Evolutionary conservation across 2,888 invertebrate genomes (phyloP).

Genomic region (Pyrgus malvae): DNA sequence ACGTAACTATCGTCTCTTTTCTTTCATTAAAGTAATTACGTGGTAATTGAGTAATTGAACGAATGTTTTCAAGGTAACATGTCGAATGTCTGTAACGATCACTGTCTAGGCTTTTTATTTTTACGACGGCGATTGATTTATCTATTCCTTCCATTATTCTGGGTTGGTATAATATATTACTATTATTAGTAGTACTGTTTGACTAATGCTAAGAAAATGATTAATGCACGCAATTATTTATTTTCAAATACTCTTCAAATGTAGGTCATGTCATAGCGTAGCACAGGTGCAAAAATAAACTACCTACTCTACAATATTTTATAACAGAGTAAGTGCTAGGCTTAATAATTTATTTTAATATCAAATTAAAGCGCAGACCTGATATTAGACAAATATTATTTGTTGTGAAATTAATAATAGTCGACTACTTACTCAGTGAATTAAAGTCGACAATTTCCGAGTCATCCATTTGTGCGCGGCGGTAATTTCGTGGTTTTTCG

Average conservation of each 20-base stretch:
- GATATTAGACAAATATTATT: not conserved
- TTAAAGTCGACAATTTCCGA: conserved; percentile 62
- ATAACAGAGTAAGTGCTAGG: conserved; percentile 5
- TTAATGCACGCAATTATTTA: conserved; percentile 29
- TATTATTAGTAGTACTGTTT: not conserved
- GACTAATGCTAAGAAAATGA: not conserved
- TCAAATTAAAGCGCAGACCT: not conserved
- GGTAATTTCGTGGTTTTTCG: conserved; percentile 35
- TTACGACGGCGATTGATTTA: too few species aligned
- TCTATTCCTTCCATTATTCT: too few species aligned
- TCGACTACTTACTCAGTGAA: conserved; percentile 60
- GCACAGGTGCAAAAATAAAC: conserved; percentile 38
- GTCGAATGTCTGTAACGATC: not conserved
- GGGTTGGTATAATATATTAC: too few species aligned
- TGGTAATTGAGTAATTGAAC: not conserved
- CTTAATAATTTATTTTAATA: conserved; percentile 1
- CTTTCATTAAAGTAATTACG: not conserved
- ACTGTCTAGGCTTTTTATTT: too few species aligned
- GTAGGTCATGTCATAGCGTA: conserved; percentile 37
- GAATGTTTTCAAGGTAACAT: conserved; percentile 16
- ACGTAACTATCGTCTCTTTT: not conserved
- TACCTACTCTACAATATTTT: conserved; percentile 14
- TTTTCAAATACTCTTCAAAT: conserved; percentile 28
- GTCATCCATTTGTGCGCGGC: conserved; percentile 51
- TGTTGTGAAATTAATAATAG: not conserved